These are phyloP conservation scores for Platichthys flesus DNA, from an alignment of 2,113 vertebrate species.

Conservation along the genomic window DNA sequence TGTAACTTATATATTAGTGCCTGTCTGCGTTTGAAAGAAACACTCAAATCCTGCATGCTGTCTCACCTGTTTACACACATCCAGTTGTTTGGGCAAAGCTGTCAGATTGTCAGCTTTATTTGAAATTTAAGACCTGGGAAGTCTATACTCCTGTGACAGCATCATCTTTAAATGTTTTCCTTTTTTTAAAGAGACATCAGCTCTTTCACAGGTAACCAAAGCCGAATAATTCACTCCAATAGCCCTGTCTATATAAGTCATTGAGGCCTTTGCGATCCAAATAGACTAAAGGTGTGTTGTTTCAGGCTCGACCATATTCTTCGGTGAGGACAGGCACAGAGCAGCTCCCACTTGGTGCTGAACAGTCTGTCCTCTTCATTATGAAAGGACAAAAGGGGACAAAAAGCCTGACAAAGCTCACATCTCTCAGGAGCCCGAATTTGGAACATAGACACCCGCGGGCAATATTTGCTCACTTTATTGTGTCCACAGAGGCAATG, in stretches of 20 bases:
- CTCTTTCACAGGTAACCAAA: not conserved
- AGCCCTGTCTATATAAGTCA: not conserved
- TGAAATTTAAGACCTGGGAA: not conserved
- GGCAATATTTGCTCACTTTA: constrained; percentile 60
- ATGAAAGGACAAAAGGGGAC: constrained; percentile 53
- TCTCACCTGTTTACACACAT: not conserved
- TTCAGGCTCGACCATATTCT: not conserved
- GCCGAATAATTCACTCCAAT: not conserved
- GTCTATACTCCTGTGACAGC: not conserved
- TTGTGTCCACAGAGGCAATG: constrained; percentile 30
- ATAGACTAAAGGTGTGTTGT: not conserved
- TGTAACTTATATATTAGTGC: no score
- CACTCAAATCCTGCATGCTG: not conserved
- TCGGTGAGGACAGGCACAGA: not conserved
- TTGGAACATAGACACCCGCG: constrained; percentile 48
- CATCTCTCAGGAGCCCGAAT: constrained; percentile 47
- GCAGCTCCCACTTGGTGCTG: not conserved
- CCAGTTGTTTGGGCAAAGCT: not conserved
- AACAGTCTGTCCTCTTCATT: constrained; percentile 29
- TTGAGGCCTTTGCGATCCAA: not conserved
- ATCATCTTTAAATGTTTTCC: not conserved
- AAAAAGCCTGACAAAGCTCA: constrained; percentile 11
- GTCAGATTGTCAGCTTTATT: not conserved
- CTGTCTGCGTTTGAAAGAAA: not conserved
- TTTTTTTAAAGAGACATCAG: not conserved